These are phyloP conservation scores for Drosophila ohnishii DNA, from an alignment of 1,140 invertebrate species.

Conservation along the genomic window DNA sequence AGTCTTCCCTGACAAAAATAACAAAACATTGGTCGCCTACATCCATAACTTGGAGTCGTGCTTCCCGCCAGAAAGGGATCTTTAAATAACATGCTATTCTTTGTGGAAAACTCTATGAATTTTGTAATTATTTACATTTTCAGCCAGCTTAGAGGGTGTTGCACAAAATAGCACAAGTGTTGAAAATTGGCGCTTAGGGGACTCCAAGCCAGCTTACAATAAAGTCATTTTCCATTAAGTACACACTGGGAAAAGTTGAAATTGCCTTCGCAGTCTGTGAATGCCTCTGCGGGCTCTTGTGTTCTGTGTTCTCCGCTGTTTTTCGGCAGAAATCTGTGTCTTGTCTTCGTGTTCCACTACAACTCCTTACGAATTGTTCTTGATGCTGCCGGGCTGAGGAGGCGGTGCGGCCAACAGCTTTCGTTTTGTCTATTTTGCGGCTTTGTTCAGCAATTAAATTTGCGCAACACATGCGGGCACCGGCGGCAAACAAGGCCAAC, in stretches of 20 bases:
- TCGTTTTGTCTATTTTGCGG: constrained; percentile 72
- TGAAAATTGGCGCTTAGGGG: constrained; percentile 60
- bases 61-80: constrained; percentile 29
- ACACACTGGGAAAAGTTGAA: constrained; percentile 69
- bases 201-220: constrained; percentile 45
- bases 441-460: constrained; percentile 78
- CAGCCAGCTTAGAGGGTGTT: constrained; percentile 11
- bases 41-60: constrained; percentile 52
- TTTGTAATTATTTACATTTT: not conserved
- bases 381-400: constrained; percentile 1
- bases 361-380: constrained; percentile 16
- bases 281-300: constrained; percentile 44
- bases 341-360: constrained; percentile 44
- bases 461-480: constrained; percentile 70
- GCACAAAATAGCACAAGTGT: constrained; percentile 66
- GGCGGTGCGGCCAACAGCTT: constrained; percentile 28
- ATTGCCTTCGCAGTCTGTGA: constrained; percentile 61
- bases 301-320: constrained; percentile 12
- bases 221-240: constrained; percentile 78
- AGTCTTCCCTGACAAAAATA: constrained; percentile 86
- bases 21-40: constrained; percentile 59
- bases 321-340: constrained; percentile 42
- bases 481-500: constrained; percentile 17
- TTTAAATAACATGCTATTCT: constrained; percentile 7
- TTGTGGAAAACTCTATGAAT: not conserved